Conservation (phyloP, 2,113 vertebrate species). For the Pomatostomus ruficeps region DNA sequence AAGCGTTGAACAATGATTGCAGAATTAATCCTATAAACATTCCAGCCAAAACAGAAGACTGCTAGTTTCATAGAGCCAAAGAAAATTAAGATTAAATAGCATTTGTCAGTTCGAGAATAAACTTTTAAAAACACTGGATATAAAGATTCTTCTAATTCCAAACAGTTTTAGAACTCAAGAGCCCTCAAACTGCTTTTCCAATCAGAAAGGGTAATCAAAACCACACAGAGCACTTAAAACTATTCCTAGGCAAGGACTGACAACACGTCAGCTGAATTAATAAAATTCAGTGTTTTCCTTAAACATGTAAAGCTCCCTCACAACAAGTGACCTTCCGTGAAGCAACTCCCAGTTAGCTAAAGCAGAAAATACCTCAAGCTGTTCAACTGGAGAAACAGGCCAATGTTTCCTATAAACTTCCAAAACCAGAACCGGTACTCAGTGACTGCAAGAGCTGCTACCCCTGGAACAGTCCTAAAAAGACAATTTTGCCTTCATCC, state of each 20-base stretch:
- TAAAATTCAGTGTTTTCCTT: not conserved
- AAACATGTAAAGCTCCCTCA: conserved; percentile 30
- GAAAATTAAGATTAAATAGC: conserved; percentile 46
- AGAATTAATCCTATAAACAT: conserved; percentile 50
- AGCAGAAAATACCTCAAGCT: not conserved
- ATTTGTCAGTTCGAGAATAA: conserved; percentile 43
- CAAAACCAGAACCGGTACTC: not conserved
- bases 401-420: not conserved
- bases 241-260: conserved; percentile 48
- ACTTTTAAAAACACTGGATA: conserved; percentile 36
- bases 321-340: not conserved
- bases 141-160: conserved; percentile 57
- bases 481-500: not conserved
- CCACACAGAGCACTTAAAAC: conserved; percentile 22
- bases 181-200: conserved; percentile 60
- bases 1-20: not conserved
- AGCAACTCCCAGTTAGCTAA: not conserved
- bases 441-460: not conserved
- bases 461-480: not conserved
- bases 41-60: conserved; percentile 63
- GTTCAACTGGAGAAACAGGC: not conserved
- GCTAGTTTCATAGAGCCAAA: conserved; percentile 45
- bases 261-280: conserved; percentile 16
- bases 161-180: conserved; percentile 52
- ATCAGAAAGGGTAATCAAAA: conserved; percentile 57